Evolutionary conservation across 2,888 invertebrate genomes (phyloP).

Genomic region (Apamea sordens): DNA sequence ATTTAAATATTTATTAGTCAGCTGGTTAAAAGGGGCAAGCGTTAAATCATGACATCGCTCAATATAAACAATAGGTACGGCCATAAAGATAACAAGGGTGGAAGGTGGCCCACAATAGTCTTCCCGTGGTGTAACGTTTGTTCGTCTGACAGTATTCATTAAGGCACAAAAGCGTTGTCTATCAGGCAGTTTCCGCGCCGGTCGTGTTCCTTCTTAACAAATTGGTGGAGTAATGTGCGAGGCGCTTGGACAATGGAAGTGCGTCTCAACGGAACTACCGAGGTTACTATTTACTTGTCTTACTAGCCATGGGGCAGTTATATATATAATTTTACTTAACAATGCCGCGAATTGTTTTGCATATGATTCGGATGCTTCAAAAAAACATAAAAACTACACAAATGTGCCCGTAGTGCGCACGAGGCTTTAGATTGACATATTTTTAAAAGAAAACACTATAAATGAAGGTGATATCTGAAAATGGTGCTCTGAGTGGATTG

Average conservation of each 20-base stretch:
- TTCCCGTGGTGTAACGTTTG: conserved; percentile 79
- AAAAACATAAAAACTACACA: no score
- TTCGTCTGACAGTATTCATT: conserved; percentile 87
- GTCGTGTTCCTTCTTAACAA: conserved; percentile 81
- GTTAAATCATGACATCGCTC: conserved; percentile 79
- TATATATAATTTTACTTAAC: conserved; percentile 63
- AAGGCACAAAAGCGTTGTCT: conserved; percentile 85
- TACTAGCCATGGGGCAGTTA: conserved; percentile 55
- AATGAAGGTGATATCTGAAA: not conserved
- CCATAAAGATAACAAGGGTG: conserved; percentile 83
- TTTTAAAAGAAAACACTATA: not conserved
- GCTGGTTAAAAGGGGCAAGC: conserved; percentile 54
- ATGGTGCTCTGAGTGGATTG: not conserved
- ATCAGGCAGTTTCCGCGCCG: conserved; percentile 83
- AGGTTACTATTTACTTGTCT: conserved; percentile 68
- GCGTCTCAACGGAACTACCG: conserved; percentile 69
- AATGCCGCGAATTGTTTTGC: conserved; percentile 38
- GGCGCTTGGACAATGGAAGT: conserved; percentile 76
- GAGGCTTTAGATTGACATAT: not conserved
- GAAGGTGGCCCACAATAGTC: conserved; percentile 84
- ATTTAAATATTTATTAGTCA: conserved; percentile 48
- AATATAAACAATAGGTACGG: conserved; percentile 80
- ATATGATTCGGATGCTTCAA: not conserved
- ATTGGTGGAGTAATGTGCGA: conserved; percentile 82
- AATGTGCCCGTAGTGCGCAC: not conserved